A percentile compares a stretch with the other conserved stretches of the same genome.
phyloP scores from a whole-genome alignment of 2,113 vertebrate genomes.

The Lycaon pictus region DNA sequence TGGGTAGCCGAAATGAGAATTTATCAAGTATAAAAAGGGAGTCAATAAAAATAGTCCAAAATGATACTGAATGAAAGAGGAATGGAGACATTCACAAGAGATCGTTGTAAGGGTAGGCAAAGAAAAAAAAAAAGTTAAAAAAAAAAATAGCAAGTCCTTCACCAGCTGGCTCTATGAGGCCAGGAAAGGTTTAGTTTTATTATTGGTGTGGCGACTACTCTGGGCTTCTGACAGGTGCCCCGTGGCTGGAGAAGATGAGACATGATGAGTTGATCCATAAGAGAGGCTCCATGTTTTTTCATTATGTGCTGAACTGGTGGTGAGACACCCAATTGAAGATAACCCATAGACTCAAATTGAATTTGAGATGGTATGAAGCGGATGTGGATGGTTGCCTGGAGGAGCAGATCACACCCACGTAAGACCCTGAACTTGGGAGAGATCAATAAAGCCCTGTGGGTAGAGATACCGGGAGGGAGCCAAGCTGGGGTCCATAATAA shows the following conservation, averaged over 20 bases:
- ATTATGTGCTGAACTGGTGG: neutral
- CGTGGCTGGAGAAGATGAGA: neutral
- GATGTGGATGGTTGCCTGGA: neutral
- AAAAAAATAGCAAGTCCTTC: neutral
- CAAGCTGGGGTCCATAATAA: neutral
- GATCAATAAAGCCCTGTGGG: constrained; percentile 49
- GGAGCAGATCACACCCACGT: neutral
- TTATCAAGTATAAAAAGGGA: neutral
- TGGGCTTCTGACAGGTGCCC: neutral
- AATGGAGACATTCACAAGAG: neutral
- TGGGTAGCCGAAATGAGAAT: neutral
- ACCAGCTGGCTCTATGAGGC: neutral
- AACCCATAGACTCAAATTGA: neutral
- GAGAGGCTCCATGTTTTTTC: constrained; percentile 2
- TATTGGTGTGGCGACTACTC: neutral
- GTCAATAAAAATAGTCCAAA: neutral
- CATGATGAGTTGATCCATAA: neutral
- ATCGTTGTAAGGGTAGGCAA: neutral
- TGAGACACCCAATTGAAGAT: neutral
- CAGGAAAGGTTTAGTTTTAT: neutral
- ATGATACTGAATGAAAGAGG: neutral
- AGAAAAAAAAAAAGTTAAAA: neutral
- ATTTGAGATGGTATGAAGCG: neutral
- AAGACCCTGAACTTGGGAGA: constrained; percentile 27
- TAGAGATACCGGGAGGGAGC: neutral